Evolutionary conservation across 2,113 vertebrate species (phyloP), one percentile per base, ranked within the genome.

Genomic region (Oceanodroma tethys): DNA sequence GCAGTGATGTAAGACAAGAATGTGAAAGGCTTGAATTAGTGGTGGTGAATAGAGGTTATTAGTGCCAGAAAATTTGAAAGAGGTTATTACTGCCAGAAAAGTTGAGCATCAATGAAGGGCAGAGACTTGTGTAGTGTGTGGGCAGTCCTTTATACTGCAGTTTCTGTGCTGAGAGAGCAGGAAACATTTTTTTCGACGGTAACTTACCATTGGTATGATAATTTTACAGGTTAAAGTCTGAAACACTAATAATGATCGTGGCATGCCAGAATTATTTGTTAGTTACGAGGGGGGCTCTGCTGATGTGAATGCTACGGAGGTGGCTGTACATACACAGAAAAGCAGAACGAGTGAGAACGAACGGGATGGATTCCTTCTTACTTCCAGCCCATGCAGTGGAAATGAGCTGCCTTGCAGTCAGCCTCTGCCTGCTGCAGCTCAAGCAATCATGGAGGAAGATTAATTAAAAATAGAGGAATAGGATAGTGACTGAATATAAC

Each of bases 391-490:
- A 68, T 88, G 71, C 36, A 90, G 90, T 59, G 96, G 95, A 83
- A 98, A 79, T 5, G 96, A 98, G 65, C 96, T 98, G 25, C 97
- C 97, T 4, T 86, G 95, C 78, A 99, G 98, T 94, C 99, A 99
- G 82, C 98, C 98, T 20, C 98, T 98, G 65, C 98, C 98, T 17
- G 94, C 93, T 27, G 79, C 97, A 27, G 89, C 88, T 29, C 98
- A 98, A 70, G 97, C 73, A 40, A 89, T 98, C 17, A 5, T 97
- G 34, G 98, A 98, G 18, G 98, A 98, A 15, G 98, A 98, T 21
- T 97, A 98, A 21, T 42, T 98, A 68, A 66, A 97, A 56, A 99
- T 98, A 76, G 98, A 99, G 86, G 98, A 99, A 72, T 99, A 98
- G 72, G 97, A 97, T 71, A 99, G 98, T 67, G 98, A 99, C 63